Percentiles rank a stretch among this genome's conserved stretches.
These are phyloP conservation scores for Amblyornis subalaris DNA, from an alignment of 2,113 vertebrate species.

Conservation along the genomic window DNA sequence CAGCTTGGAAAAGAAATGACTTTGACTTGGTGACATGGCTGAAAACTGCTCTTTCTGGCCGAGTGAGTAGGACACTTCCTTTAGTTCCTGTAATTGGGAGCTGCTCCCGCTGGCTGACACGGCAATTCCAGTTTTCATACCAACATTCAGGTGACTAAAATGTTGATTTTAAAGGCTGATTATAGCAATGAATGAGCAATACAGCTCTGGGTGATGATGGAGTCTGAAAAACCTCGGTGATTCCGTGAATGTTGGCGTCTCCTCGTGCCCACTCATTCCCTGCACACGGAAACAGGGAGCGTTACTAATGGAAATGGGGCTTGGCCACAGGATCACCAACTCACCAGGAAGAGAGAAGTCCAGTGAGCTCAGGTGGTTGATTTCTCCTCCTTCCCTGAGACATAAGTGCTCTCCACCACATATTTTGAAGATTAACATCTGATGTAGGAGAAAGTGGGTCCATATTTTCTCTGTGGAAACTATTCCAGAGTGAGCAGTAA, in stretches of 20 bases:
- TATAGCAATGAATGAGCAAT: not conserved
- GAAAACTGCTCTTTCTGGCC: conserved; percentile 4
- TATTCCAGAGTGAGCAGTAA: not conserved
- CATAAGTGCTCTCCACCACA: not conserved
- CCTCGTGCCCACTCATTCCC: not conserved
- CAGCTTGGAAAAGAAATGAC: not conserved
- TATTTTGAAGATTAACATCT: not conserved
- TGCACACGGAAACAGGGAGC: not conserved
- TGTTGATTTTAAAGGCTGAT: not conserved
- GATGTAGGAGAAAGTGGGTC: not conserved
- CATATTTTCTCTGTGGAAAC: not conserved
- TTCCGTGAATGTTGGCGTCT: not conserved
- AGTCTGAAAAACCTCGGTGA: not conserved
- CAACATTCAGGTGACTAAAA: not conserved
- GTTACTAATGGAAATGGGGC: not conserved
- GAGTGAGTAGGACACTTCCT: not conserved
- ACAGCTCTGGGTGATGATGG: not conserved
- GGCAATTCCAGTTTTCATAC: not conserved
- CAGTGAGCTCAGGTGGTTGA: not conserved
- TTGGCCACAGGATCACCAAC: not conserved
- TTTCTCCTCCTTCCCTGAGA: not conserved
- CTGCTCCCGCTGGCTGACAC: not conserved
- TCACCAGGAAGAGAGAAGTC: not conserved
- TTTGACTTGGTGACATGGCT: not conserved
- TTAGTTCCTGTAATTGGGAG: not conserved